Evolutionary conservation across 92 coral and sea anemone species (phyloP), one percentile per base, ranked within the genome.

Genomic region (Plumapathes pennacea): DNA sequence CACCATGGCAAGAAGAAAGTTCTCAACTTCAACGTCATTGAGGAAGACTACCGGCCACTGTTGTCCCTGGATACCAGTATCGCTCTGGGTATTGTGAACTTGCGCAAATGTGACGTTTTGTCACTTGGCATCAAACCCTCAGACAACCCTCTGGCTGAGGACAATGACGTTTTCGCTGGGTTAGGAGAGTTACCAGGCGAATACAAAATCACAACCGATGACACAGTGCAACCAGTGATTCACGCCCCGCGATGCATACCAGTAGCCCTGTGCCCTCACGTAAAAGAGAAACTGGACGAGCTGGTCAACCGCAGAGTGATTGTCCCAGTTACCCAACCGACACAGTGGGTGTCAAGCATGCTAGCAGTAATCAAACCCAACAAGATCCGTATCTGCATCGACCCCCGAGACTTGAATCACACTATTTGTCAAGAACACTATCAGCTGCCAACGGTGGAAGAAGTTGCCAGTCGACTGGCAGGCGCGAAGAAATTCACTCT

Each of bases 161-260:
- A 66, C 30, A 30, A 33, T 38, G 38, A 66, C 18, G 62, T 51
- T 10, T 52, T 52, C 32, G 51, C 37, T 26, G 54, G 61, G 15
- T 40, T 64, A 12, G 72, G 72, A 20, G 64, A 67, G 29, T 63
- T 67, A 13, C 74, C 54, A 37, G 74, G 74, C 24, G 64, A 67
- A 42, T 67, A 67, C 74, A 39, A 45, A 17, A 54, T 67, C 54
- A 67, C 44, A 50, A 54, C 74, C 10, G 65, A 54, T 33, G 66
- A 67, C 31, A 53, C 50, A 24, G 55, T 67, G 29, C 36, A 67
- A 45, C 74, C 65, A 18, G 43, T 52, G 32, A 55, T 67, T n/a
- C 65, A 67, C 50, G 63, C 65, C 34, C 64, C 74, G 39, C 38
- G 65, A 67, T 23, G 54, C 27, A 25, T 64, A 38, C 74, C 74